These are phyloP conservation scores for Oryctes rhinoceros DNA, from an alignment of 1,140 invertebrate genomes.

Conservation along the genomic window DNA sequence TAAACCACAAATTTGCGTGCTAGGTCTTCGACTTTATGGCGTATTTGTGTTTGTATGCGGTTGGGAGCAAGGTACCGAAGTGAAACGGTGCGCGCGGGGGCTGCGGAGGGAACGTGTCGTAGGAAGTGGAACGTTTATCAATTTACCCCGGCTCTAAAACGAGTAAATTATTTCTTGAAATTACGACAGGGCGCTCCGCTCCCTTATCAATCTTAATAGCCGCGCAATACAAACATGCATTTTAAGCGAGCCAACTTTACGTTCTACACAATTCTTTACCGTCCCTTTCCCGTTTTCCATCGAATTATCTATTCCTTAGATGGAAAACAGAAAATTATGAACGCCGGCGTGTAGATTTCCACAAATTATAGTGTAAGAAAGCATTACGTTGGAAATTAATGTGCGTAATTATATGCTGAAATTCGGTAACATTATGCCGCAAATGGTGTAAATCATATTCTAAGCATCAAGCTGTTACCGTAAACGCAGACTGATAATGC, in stretches of 20 bases:
- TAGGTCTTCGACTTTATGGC: slow-evolving; percentile 5
- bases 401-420: slow-evolving; percentile 5
- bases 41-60: slow-evolving; percentile 10
- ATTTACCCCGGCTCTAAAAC: slow-evolving; percentile 37
- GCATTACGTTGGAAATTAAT: slow-evolving; percentile 19
- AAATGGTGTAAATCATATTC: not conserved
- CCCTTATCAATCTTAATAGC: slow-evolving; percentile 31
- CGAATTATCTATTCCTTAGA: slow-evolving; percentile 14
- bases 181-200: slow-evolving; percentile 24
- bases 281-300: slow-evolving; percentile 7
- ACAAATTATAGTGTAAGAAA: slow-evolving; percentile 8
- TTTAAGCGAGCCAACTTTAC: not conserved
- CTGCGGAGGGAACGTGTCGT: not conserved
- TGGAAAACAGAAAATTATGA: slow-evolving; percentile 18
- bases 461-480: not conserved
- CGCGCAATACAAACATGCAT: slow-evolving; percentile 35
- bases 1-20: slow-evolving; percentile 40
- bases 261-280: not conserved
- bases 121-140: slow-evolving; percentile 41
- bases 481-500: not conserved
- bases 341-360: slow-evolving; percentile 8
- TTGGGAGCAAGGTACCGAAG: slow-evolving; percentile 26
- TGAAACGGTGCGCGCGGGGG: not conserved
- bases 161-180: slow-evolving; percentile 42
- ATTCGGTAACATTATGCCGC: not conserved